Base-by-base conservation (phyloP, 2,113 vertebrate genomes). In the Plestiodon gilberti region DNA sequence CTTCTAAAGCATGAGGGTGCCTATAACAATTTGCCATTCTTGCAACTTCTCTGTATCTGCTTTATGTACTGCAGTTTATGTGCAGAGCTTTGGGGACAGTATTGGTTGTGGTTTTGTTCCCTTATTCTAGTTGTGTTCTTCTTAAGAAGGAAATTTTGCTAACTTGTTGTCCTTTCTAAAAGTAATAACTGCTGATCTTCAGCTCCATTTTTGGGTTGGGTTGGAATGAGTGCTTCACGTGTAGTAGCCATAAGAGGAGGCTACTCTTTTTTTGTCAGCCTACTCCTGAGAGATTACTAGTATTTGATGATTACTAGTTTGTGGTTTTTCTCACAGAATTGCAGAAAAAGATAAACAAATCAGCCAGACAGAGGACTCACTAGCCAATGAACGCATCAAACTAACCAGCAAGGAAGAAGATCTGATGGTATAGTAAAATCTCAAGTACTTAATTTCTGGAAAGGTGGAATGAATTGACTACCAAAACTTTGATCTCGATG, bases 301-400 rank as follows among this genome's bases (percentile, higher is more conserved):
- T 22, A 1, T 10, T 25, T 10, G 15, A 43, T 18, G 43, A 48
- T 48, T 48, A 48, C 43, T 48, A 48, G 43, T 48, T 48, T 48
- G 43, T 48, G 43, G 33, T 35, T 84, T 69, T 69, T 33, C 82
- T n/a, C 2, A 77, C 94, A 97, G 97, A 91, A 95, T 97, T 95
- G 94, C 95, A 30, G 97, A 97, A 94, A 97, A 97, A 89, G 97
- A 97, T 85, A 97, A 97, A 64, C 95, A 97, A 87, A 95, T 97
- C 59, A 97, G 96, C 88, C 95, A 97, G 89, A 95, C 96, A 85
- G 97, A 97, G 93, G 97, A 97, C 43, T 97, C 97, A 1, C 93
- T 97, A 95, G 93, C 95, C 91, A 96, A 84, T 25, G 96, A 97
- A 93, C 96, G 85, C 67, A 93, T 95, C 92, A 96, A 94, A 90